Percentiles rank a stretch among this genome's conserved stretches.
These are phyloP conservation scores for Synergus gifuensis DNA, from an alignment of 2,888 invertebrate species.

Conservation along the genomic window DNA sequence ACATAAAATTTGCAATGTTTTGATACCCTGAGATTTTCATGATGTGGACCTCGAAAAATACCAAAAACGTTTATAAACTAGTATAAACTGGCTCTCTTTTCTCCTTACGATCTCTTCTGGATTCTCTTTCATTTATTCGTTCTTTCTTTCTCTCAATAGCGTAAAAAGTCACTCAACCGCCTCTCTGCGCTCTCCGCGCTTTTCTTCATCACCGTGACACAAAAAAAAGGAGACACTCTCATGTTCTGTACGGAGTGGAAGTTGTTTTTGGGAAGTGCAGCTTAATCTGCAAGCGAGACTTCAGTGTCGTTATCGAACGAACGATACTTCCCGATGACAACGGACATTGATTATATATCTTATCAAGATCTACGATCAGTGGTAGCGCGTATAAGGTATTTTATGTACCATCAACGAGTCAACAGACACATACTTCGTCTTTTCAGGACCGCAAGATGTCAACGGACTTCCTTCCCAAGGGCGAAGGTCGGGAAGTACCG, in stretches of 20 bases:
- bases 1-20: too few species aligned
- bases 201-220: neutral
- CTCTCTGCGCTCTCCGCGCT: neutral
- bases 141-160: constrained; percentile 1
- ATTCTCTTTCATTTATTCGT: neutral
- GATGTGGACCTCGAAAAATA: too few species aligned
- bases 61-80: neutral
- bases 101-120: neutral
- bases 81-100: neutral
- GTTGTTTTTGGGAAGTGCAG: constrained; percentile 24
- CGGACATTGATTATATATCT: constrained; percentile 41
- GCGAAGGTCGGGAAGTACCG: constrained; percentile 32
- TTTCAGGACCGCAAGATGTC: constrained; percentile 22
- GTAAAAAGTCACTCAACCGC: constrained; percentile 21
- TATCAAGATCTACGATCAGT: constrained; percentile 39
- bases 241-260: constrained; percentile 11
- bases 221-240: constrained; percentile 27
- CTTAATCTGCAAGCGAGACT: constrained; percentile 32
- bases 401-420: constrained; percentile 33
- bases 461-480: constrained; percentile 38
- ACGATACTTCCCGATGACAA: constrained; percentile 40
- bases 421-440: constrained; percentile 21
- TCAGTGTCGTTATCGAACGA: constrained; percentile 22
- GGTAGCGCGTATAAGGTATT: constrained; percentile 41
- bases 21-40: too few species aligned